Evolutionary conservation across 2,888 invertebrate genomes (phyloP).

Genomic region (Xylophagus ater): DNA sequence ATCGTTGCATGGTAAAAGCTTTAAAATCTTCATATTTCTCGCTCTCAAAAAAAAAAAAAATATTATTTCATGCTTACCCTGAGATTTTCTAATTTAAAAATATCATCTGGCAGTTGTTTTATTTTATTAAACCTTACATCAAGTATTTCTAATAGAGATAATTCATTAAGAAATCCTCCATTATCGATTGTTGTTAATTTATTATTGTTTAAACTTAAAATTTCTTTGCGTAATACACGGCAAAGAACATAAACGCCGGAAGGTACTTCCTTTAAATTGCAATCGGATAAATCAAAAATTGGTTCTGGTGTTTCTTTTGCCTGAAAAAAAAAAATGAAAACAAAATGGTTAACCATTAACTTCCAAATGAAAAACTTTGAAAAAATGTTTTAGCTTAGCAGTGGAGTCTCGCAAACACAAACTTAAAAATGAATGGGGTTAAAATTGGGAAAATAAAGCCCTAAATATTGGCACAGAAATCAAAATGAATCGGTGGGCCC

Average conservation of each 20-base stretch:
- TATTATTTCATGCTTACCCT: slow-evolving; percentile 41
- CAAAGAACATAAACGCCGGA: slow-evolving; percentile 68
- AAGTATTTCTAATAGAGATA: slow-evolving; percentile 52
- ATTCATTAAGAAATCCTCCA: slow-evolving; percentile 61
- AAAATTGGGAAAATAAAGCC: too few species aligned
- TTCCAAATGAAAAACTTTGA: too few species aligned
- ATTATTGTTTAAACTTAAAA: slow-evolving; percentile 55
- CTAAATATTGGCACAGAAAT: too few species aligned
- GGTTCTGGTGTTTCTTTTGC: slow-evolving; percentile 68
- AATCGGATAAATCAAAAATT: slow-evolving; percentile 68
- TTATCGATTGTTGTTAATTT: slow-evolving; percentile 54
- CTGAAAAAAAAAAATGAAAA: slow-evolving; percentile 12
- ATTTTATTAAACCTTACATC: slow-evolving; percentile 58
- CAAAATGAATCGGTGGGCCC: too few species aligned
- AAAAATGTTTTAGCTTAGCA: too few species aligned
- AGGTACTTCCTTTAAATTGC: slow-evolving; percentile 61
- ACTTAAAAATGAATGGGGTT: too few species aligned
- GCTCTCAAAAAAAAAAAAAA: too few species aligned
- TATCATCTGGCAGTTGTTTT: slow-evolving; percentile 49
- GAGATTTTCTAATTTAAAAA: slow-evolving; percentile 53
- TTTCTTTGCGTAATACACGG: slow-evolving; percentile 69
- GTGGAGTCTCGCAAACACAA: too few species aligned
- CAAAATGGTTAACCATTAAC: not conserved
- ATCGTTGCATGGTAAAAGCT: too few species aligned
- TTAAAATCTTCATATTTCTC: too few species aligned